These are phyloP conservation scores for Leucoptera coffeella DNA, from an alignment of 2,888 invertebrate genomes.

Conservation along the genomic window DNA sequence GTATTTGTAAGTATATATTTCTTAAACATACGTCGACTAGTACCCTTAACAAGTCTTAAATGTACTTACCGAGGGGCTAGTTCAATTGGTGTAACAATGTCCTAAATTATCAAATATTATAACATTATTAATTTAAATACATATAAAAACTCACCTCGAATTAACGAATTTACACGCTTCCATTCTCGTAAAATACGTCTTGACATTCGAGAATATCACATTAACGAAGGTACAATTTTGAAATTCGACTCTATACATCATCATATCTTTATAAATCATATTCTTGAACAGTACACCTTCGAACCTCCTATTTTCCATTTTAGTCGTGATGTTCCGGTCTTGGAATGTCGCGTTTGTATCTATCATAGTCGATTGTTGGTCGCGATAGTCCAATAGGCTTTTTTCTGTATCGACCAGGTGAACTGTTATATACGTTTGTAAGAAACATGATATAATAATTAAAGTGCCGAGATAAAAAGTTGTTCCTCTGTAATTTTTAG, in stretches of 20 bases:
- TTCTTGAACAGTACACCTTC: too few species aligned
- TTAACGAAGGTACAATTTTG: constrained; percentile 63
- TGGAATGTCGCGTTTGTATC: constrained; percentile 21
- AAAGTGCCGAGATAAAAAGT: constrained; percentile 57
- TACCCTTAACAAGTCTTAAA: too few species aligned
- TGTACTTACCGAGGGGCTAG: too few species aligned
- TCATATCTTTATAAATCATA: too few species aligned
- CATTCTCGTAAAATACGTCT: constrained; percentile 64
- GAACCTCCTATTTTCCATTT: constrained; percentile 59
- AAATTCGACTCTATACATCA: constrained; percentile 68
- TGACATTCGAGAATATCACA: constrained; percentile 64
- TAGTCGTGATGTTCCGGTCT: constrained; percentile 47
- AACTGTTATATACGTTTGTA: constrained; percentile 47
- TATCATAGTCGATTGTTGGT: constrained; percentile 18
- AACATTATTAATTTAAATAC: too few species aligned
- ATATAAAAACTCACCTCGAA: constrained; percentile 60
- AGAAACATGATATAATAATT: constrained; percentile 50
- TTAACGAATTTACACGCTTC: constrained; percentile 55
- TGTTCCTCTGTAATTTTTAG: constrained; percentile 54
- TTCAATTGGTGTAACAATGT: too few species aligned
- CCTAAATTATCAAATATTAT: too few species aligned
- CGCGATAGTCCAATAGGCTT: constrained; percentile 23
- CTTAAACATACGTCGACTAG: too few species aligned
- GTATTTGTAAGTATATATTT: too few species aligned
- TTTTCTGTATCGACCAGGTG: constrained; percentile 45